Base-by-base conservation (phyloP, 2,113 vertebrate species). In the Zeus faber region DNA sequence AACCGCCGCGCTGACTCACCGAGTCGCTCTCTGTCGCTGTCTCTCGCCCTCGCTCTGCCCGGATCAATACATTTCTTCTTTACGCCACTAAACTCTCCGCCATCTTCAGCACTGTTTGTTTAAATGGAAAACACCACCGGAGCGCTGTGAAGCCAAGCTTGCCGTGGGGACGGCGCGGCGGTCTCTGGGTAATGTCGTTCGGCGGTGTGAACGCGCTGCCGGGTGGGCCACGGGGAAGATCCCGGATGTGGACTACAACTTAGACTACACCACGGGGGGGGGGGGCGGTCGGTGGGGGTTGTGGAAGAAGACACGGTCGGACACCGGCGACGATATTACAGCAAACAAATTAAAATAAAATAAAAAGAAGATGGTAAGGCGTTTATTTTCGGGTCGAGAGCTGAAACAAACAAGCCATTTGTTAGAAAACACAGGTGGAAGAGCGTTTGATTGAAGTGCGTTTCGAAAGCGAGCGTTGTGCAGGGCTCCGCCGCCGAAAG, bases 31-130 rank as follows among this genome's bases (percentile, higher is more conserved):
- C 9, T 55, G 37, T 56, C 24, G 49, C 16, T 22, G 6, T n/a
- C n/a, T n/a, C n/a, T n/a, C n/a, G n/a, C n/a, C n/a, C n/a, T n/a
- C n/a, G n/a, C n/a, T n/a, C n/a, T n/a, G n/a, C n/a, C 26, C 25
- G 17, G 20, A 45, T 77, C 76, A 76, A 67, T 81, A 75, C n/a
- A 83, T 80, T 81, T 88, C 80, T 84, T 82, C 82, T 83, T 87
- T 84, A 85, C 76, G 80, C 84, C 74, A 78, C 86, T 85, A 87
- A 29, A 85, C 80, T 85, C 86, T 91, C 89, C 89, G 89, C 89
- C 89, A 91, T 91, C 88, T 91, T 89, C 88, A 66, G 73, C 84
- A 85, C 88, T 85, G 86, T 89, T 89, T 89, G 89, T 89, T 91
- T 91, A 88, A 91, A 91, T 91, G 87, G 85, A 88, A 88, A 87